A percentile compares a stretch with the other conserved stretches of the same genome.
These are phyloP conservation scores for Orestias chungarensis DNA, from an alignment of 2,797 vertebrate genomes.

Conservation along the genomic window DNA sequence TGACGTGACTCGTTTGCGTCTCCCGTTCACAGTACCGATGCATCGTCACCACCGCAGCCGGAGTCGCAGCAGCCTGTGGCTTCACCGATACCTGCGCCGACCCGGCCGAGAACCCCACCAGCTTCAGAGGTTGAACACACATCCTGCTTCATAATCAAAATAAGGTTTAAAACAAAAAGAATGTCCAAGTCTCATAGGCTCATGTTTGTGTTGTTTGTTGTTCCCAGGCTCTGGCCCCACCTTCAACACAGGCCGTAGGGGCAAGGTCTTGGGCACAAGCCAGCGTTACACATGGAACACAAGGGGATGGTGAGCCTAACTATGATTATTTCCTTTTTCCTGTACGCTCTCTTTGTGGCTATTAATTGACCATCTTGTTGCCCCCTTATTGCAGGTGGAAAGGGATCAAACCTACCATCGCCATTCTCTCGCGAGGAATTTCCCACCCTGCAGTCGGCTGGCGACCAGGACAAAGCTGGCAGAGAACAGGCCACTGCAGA, in stretches of 20 bases:
- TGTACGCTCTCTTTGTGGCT: background rate
- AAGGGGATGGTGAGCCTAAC: conserved; percentile 89
- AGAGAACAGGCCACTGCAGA: conserved; percentile 95
- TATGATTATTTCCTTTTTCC: background rate
- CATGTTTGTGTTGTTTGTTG: background rate
- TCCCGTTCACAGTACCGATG: conserved; percentile 88
- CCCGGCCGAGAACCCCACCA: conserved; percentile 88
- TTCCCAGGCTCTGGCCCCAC: conserved; percentile 81
- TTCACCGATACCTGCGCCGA: conserved; percentile 92
- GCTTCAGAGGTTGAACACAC: conserved; percentile 84
- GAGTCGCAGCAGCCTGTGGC: conserved; percentile 93
- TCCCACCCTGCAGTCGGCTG: conserved; percentile 98
- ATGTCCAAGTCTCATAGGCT: too few species aligned
- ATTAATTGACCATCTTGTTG: background rate
- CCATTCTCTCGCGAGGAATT: conserved; percentile 99
- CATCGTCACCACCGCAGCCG: conserved; percentile 91
- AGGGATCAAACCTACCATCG: conserved; percentile 95
- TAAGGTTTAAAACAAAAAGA: background rate
- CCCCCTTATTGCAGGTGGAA: conserved; percentile 84
- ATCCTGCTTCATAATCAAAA: background rate
- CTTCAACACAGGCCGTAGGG: conserved; percentile 87
- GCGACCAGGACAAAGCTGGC: conserved; percentile 97
- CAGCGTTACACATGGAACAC: conserved; percentile 93
- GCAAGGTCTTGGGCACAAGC: conserved; percentile 96
- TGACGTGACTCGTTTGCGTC: conserved; percentile 5